Evolutionary conservation across 2,797 vertebrate species (phyloP).

Genomic region (Leptatherina wallacei): DNA sequence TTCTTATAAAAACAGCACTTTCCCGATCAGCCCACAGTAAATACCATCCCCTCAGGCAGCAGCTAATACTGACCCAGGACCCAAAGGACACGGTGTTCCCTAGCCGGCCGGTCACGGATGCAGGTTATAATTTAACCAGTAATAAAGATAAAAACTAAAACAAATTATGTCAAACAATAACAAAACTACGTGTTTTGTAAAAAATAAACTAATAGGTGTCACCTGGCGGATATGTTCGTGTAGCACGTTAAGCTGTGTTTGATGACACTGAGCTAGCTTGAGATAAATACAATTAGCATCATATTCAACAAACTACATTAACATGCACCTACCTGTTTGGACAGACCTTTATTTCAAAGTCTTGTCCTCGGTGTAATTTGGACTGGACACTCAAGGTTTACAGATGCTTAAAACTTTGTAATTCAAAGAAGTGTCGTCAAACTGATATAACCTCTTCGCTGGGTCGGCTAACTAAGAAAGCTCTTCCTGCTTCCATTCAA

Average conservation of each 20-base stretch:
- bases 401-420: neutral
- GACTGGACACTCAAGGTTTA: neutral
- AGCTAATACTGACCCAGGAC: slow-evolving; percentile 18
- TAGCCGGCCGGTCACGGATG: neutral
- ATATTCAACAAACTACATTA: neutral
- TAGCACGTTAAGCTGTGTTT: neutral
- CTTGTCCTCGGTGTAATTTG: neutral
- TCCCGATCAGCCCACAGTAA: neutral
- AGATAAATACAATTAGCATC: slow-evolving; percentile 21
- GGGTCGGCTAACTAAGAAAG: neutral
- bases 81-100: slow-evolving; percentile 62
- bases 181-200: neutral
- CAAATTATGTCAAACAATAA: neutral
- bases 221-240: neutral
- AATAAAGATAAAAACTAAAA: fast-evolving
- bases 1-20: neutral
- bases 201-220: neutral
- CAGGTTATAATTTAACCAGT: fast-evolving
- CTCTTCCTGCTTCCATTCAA: slow-evolving; percentile 66
- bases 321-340: slow-evolving; percentile 44
- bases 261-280: slow-evolving; percentile 5
- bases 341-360: slow-evolving; percentile 23
- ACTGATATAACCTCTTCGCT: neutral
- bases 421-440: neutral
- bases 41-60: neutral